Percentiles rank a stretch among this genome's conserved stretches.
Evolutionary conservation across 2,888 invertebrate species (phyloP).

Genomic region (Brachylomia viminalis): DNA sequence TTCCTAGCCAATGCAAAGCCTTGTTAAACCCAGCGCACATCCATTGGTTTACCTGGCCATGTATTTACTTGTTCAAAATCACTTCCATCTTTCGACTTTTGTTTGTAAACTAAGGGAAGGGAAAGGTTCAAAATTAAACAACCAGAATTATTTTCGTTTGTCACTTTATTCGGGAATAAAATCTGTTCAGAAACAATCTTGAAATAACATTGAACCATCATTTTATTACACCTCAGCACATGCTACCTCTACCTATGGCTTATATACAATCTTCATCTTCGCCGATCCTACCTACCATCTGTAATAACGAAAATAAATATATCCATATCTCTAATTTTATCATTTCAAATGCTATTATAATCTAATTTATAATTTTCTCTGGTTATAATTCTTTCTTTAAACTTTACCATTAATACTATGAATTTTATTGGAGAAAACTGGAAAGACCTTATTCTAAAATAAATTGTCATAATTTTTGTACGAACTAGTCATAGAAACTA

Average conservation of each 20-base stretch:
- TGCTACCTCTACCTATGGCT: constrained; percentile 72
- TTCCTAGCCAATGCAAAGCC: neutral
- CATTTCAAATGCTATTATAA: constrained; percentile 74
- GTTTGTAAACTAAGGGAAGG: neutral
- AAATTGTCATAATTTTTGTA: constrained; percentile 67
- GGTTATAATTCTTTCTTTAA: constrained; percentile 72
- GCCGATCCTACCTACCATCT: constrained; percentile 66
- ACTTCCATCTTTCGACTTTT: neutral
- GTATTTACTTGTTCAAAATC: neutral
- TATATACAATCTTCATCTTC: constrained; percentile 70
- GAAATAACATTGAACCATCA: constrained; percentile 74
- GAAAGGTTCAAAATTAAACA: constrained; percentile 57
- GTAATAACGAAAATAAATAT: constrained; percentile 85
- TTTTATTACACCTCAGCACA: constrained; percentile 57
- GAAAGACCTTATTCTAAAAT: constrained; percentile 71
- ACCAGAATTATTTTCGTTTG: constrained; percentile 65
- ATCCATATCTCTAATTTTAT: constrained; percentile 73
- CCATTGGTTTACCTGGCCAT: neutral
- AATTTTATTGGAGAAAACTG: constrained; percentile 70
- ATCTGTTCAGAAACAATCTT: constrained; percentile 81
- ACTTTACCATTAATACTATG: constrained; percentile 62
- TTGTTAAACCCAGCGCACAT: neutral
- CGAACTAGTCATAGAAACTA: constrained; percentile 63
- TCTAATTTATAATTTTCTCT: constrained; percentile 78
- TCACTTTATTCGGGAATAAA: constrained; percentile 87